Conservation (phyloP, 2,113 vertebrate genomes). For the cattle (Bos taurus) region ARS-UCD2.0 NC_037339.1:34821501-34822000, state of each 20-base stretch:
- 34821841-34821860: neutral
- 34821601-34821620: neutral
- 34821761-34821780: neutral
- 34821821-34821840: neutral
- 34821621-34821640: neutral
- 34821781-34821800: neutral
- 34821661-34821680: slow-evolving; percentile 35
- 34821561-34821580: neutral
- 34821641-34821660: slow-evolving; percentile 14
- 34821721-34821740: slow-evolving; percentile 35
- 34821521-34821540: neutral
- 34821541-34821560: neutral
- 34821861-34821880: neutral
- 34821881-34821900: neutral
- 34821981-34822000: neutral
- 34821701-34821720: slow-evolving; percentile 47
- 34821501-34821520: neutral
- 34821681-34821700: slow-evolving; percentile 26
- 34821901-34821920: neutral
- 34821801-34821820: neutral
- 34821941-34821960: neutral
- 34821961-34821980: neutral
- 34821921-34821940: neutral
- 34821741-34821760: neutral
- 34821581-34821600: slow-evolving; percentile 8